Base-by-base conservation (phyloP, 2,797 vertebrate genomes). In the Liparis tanakae region DNA sequence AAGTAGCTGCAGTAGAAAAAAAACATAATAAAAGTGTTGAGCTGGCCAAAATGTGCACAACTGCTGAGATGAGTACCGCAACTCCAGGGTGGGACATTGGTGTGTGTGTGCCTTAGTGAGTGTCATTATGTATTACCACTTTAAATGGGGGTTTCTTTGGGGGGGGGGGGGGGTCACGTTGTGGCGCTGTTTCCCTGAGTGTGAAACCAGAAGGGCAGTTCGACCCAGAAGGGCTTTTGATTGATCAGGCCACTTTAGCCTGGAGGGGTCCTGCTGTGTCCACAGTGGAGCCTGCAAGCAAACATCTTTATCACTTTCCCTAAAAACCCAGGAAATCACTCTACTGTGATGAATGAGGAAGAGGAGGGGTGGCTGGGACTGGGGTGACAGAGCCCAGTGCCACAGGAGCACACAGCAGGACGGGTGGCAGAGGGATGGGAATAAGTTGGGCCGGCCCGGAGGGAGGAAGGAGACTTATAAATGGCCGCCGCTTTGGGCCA, bases 401-500 rank as follows among this genome's bases (percentile, higher is more conserved):
- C 85, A 89, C 76, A 86, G 80, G 59, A 66, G 86, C 74, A 72
- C 85, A 84, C 82, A 91, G 86, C 82, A 72, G 85, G 87, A 85
- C 74, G 67, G 72, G 71, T 68, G 79, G 70, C 80, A 85, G 81
- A 87, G 79, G 80, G 83, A 90, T 86, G 76, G 73, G 78, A 81
- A 76, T 61, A 17, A 53, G 78, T 77, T 62, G 79, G 79, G 76
- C 67, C 74, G 48, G 67, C 80, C 86, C 74, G 65, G 59, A 69
- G 83, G 82, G 67, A 76, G 79, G 79, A 73, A 73, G 58, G 81
- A 80, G 78, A 79, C 87, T 93, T 89, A 94, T 93, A 90, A 88
- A 94, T 93, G 90, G 85, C 82, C 75, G 71, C 83, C 69, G 90
- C 91, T 93, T 91, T 92, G 88, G 88, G 86, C 88, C 91, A 93